Base-by-base conservation (phyloP, 2,113 vertebrate genomes). In the Pteruthius melanotis region DNA sequence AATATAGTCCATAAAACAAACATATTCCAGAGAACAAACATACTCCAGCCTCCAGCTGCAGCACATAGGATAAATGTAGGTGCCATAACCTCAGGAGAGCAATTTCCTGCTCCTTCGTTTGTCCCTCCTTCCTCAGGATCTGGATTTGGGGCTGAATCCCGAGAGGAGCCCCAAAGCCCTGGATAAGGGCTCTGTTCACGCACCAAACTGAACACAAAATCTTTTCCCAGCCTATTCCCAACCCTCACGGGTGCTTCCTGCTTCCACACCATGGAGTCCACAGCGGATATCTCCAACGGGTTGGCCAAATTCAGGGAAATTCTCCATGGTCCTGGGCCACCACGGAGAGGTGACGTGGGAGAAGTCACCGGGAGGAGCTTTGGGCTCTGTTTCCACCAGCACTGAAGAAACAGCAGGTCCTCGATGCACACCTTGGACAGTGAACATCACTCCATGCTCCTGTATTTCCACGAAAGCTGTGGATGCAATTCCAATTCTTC, bases 391-490 rank as follows among this genome's bases (percentile, higher is more conserved):
- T 87, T 77, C 65, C 49, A 66, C 7, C 39, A 35, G 23, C 24
- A 5, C 11, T 49, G 33, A 68, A 63, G 49, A 13, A 65, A 9
- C 3, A 63, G 10, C 26, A 60, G 28, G 9, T 40, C 40, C 63
- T 37, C 31, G 37, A 11, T n/a, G 14, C 42, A 8, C 14, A 13
- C 30, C 17, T 63, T 17, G 7, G 54, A 53, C 16, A 39, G 1
- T 16, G 52, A 30, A 18, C 42, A 71, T 52, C 49, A 5, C 2
- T 6, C 15, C 0, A 0, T 30, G 28, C 7, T 44, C 35, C 5
- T 4, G 3, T 12, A 2, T 31, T 76, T n/a, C 78, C 37, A 9
- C 4, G 8, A 64, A 12, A 15, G 5, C 1, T 39, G 44, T n/a
- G 44, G 57, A 24, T 10, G 44, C 31, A 66, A 24, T 14, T 26